Percentiles rank a stretch among this genome's conserved stretches.
Conservation (phyloP, 2,113 vertebrate species). For the Dasyornis broadbenti region DNA sequence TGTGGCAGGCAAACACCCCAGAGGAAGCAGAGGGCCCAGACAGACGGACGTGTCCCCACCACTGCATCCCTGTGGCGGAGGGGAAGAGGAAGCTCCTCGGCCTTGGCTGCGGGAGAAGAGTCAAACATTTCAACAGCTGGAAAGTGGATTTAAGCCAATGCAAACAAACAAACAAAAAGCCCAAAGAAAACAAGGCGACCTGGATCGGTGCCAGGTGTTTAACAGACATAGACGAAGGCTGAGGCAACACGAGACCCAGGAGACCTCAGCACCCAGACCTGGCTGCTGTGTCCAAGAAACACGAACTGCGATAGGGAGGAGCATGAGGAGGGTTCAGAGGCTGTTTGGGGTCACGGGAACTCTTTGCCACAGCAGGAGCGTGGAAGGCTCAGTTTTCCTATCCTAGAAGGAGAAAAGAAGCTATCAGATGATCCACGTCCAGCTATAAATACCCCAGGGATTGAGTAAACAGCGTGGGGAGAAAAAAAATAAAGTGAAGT, state of each 20-base stretch:
- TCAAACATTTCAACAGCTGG: not conserved
- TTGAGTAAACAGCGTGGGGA: slow-evolving; percentile 1
- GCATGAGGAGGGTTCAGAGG: not conserved
- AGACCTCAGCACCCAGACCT: not conserved
- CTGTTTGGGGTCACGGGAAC: not conserved
- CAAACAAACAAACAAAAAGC: not conserved
- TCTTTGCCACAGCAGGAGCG: not conserved
- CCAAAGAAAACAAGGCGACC: not conserved
- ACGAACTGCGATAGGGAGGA: not conserved
- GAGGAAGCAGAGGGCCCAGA: not conserved
- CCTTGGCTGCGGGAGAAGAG: not conserved
- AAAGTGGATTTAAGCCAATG: not conserved
- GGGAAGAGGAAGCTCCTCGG: not conserved
- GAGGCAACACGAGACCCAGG: not conserved
- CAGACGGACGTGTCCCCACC: rapidly evolving
- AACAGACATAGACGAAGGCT: not conserved
- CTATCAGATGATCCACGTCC: not conserved
- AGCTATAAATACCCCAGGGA: slow-evolving; percentile 34
- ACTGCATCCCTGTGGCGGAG: not conserved
- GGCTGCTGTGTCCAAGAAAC: not conserved
- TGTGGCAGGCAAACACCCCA: not conserved
- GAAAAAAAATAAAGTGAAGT: not conserved
- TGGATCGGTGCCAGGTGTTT: rapidly evolving
- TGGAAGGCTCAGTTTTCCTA: not conserved
- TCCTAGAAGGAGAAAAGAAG: slow-evolving; percentile 26